A percentile compares a stretch with the other conserved stretches of the same genome.
Evolutionary conservation across 2,113 vertebrate species (phyloP).

Genomic region (Hipposideros armiger): DNA sequence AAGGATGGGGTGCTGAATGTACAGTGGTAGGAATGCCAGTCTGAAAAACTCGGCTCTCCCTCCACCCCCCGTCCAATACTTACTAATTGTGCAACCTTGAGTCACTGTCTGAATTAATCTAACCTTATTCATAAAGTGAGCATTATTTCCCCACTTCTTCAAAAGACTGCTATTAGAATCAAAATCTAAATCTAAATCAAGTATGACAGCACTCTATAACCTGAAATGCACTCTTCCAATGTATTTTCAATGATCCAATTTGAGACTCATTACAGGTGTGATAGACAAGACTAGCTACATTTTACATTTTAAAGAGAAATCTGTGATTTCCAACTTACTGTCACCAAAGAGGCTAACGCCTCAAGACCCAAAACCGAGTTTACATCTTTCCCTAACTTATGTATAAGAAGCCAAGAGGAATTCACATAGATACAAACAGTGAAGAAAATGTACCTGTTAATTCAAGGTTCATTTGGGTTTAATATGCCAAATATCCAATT

Average conservation of each 20-base stretch:
- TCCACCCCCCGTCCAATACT: not conserved
- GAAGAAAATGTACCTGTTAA: not conserved
- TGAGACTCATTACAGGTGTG: not conserved
- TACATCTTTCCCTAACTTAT: constrained; percentile 18
- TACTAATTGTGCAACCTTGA: not conserved
- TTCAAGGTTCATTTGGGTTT: not conserved
- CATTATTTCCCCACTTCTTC: not conserved
- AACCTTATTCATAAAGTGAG: constrained; percentile 35
- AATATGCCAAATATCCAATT: not conserved
- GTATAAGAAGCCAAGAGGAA: constrained; percentile 2
- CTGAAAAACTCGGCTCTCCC: not conserved
- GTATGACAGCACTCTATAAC: not conserved
- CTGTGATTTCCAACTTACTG: constrained; percentile 12
- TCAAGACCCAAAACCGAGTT: not conserved
- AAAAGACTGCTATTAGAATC: constrained; percentile 15
- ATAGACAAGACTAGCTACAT: not conserved
- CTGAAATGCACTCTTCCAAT: constrained; percentile 46
- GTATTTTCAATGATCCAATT: not conserved
- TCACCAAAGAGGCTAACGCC: constrained; percentile 1
- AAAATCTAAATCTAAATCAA: constrained; percentile 45
- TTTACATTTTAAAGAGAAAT: constrained; percentile 43
- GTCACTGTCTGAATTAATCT: constrained; percentile 52
- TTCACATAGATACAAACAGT: not conserved
- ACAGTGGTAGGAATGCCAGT: not conserved
- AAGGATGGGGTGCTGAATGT: not conserved